phyloP scores from a whole-genome alignment of 2,113 vertebrate genomes.

The Brachirus orientalis region DNA sequence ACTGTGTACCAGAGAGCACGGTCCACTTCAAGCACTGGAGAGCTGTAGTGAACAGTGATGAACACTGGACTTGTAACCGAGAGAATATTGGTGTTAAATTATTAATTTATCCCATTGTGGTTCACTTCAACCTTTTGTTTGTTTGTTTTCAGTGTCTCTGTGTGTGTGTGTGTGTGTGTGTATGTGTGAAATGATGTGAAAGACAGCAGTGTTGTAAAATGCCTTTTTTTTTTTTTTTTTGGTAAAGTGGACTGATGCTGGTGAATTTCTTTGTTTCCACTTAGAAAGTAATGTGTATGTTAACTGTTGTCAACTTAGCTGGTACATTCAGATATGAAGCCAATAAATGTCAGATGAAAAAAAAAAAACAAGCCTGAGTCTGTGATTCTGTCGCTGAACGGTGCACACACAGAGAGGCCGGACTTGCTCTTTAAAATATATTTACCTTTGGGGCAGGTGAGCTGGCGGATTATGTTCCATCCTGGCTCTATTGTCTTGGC shows the following conservation, averaged over 20 bases:
- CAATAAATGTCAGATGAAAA: constrained; percentile 79
- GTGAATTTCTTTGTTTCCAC: constrained; percentile 51
- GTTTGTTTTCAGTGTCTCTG: too few species aligned
- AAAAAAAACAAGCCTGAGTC: constrained; percentile 29
- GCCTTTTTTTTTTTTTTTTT: constrained; percentile 66
- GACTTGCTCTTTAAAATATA: constrained; percentile 24
- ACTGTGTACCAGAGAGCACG: too few species aligned
- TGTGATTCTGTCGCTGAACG: constrained; percentile 19
- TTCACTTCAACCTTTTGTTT: too few species aligned
- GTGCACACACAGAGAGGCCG: constrained; percentile 6
- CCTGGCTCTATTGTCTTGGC: background rate
- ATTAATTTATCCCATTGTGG: constrained; percentile 13
- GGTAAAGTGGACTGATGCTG: constrained; percentile 75
- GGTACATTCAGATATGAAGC: constrained; percentile 79
- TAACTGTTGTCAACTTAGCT: constrained; percentile 77
- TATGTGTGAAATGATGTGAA: constrained; percentile 23
- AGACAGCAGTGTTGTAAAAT: constrained; percentile 62
- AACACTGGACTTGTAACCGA: constrained; percentile 24
- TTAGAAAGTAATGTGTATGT: constrained; percentile 74
- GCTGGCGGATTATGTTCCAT: constrained; percentile 44
- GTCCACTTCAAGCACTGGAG: too few species aligned
- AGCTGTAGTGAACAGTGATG: constrained; percentile 25
- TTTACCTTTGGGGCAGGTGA: constrained; percentile 62
- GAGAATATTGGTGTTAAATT: constrained; percentile 24
- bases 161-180: too few species aligned